Conservation (phyloP, 2,113 vertebrate species). For the Calidris pugnax region DNA sequence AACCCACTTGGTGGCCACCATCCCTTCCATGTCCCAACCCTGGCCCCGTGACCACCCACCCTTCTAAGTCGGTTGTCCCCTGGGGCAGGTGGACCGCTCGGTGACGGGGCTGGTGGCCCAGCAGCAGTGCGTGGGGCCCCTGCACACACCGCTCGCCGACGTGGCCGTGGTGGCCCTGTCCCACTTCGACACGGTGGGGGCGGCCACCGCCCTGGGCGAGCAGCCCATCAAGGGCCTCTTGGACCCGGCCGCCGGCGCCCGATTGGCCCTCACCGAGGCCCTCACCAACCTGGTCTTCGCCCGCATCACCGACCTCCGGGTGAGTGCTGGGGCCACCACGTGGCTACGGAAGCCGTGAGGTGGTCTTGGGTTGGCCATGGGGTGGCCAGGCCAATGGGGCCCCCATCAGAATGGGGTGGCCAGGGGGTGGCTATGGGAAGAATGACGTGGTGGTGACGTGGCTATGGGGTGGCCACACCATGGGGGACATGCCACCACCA, state of each 20-base stretch:
- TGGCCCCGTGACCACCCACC: neutral
- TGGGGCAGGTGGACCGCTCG: constrained; percentile 88
- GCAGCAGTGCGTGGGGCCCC: constrained; percentile 93
- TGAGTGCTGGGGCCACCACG: constrained; percentile 14
- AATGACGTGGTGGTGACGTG: too few species aligned
- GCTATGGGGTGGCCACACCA: too few species aligned
- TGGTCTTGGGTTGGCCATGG: too few species aligned
- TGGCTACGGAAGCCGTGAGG: fast-evolving
- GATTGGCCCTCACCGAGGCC: constrained; percentile 88
- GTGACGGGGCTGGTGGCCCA: constrained; percentile 92
- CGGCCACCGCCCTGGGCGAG: constrained; percentile 89
- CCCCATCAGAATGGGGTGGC: too few species aligned
- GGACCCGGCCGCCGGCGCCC: constrained; percentile 82
- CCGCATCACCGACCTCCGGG: constrained; percentile 82
- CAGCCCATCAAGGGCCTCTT: constrained; percentile 92
- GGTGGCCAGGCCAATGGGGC: neutral
- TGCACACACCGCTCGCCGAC: constrained; percentile 90
- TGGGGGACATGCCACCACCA: neutral
- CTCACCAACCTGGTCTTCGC: constrained; percentile 93
- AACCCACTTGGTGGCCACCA: too few species aligned
- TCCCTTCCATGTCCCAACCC: too few species aligned
- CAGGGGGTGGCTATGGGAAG: too few species aligned
- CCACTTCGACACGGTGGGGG: constrained; percentile 82
- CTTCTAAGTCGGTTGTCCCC: neutral
- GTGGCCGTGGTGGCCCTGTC: constrained; percentile 91